These are phyloP conservation scores for Trachymyrmex cornetzi DNA, from an alignment of 1,140 invertebrate species.

Conservation along the genomic window DNA sequence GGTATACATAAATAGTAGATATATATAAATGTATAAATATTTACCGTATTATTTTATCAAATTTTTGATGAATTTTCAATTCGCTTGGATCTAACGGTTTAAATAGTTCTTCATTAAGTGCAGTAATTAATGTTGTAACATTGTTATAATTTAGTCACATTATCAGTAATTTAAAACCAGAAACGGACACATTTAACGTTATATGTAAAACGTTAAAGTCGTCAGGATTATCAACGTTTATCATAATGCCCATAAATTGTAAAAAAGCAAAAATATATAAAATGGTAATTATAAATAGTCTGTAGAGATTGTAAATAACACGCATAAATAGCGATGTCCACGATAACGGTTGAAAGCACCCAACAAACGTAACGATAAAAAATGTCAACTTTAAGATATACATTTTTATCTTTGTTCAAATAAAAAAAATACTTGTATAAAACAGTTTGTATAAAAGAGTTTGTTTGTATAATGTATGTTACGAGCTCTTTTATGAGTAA, in stretches of 20 bases:
- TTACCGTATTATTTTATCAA: no score
- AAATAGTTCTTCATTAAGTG: constrained; percentile 37
- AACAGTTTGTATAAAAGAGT: no score
- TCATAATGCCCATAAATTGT: constrained; percentile 33
- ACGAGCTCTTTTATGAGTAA: neutral
- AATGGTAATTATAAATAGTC: neutral
- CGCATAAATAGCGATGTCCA: constrained; percentile 37
- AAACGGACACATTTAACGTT: constrained; percentile 44
- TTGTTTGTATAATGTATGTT: neutral
- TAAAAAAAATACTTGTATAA: neutral
- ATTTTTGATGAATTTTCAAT: no score
- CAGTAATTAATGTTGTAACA: constrained; percentile 37
- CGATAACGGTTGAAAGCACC: constrained; percentile 26
- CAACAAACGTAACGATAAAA: constrained; percentile 20
- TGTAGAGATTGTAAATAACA: constrained; percentile 20
- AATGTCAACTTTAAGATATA: constrained; percentile 5
- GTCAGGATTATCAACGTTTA: constrained; percentile 52
- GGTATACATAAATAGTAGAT: no score
- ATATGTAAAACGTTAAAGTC: constrained; percentile 71
- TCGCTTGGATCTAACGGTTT: constrained; percentile 9
- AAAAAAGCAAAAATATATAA: constrained; percentile 8
- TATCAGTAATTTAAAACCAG: constrained; percentile 55
- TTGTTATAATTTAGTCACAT: constrained; percentile 46
- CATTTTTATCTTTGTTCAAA: constrained; percentile 20
- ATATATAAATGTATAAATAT: no score